Conservation (phyloP, 1,140 invertebrate genomes). For the Plectrocnemia conspersa region DNA sequence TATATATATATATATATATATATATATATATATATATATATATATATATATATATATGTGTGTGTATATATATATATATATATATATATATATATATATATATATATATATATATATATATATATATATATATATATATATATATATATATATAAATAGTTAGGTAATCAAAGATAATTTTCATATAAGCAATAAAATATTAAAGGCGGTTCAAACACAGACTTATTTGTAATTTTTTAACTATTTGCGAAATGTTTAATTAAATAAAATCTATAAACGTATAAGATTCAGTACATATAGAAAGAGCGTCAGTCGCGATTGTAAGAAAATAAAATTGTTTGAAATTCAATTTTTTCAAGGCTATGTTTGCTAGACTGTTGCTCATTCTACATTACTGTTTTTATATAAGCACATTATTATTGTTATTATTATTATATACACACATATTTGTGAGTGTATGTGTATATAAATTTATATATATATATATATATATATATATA, state of each 20-base stretch:
- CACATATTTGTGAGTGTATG: no score
- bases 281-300: no score
- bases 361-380: no score
- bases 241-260: conserved; percentile 26
- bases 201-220: conserved; percentile 31
- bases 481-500: conserved; percentile 8
- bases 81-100: neutral
- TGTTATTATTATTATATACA: no score
- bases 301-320: no score
- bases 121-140: neutral
- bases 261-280: conserved; percentile 28
- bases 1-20: conserved; percentile 15
- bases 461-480: conserved; percentile 22
- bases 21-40: conserved; percentile 18
- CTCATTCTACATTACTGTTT: no score
- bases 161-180: no score
- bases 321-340: no score
- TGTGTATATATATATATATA: conserved; percentile 5
- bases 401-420: no score
- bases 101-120: neutral
- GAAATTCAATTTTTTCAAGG: no score
- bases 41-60: neutral
- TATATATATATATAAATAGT: neutral
- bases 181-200: no score
- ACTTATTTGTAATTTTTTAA: conserved; percentile 27